Percentiles rank a stretch among this genome's conserved stretches.
Evolutionary conservation across 1,140 invertebrate species (phyloP).

Genomic region (Bombus confusus): DNA sequence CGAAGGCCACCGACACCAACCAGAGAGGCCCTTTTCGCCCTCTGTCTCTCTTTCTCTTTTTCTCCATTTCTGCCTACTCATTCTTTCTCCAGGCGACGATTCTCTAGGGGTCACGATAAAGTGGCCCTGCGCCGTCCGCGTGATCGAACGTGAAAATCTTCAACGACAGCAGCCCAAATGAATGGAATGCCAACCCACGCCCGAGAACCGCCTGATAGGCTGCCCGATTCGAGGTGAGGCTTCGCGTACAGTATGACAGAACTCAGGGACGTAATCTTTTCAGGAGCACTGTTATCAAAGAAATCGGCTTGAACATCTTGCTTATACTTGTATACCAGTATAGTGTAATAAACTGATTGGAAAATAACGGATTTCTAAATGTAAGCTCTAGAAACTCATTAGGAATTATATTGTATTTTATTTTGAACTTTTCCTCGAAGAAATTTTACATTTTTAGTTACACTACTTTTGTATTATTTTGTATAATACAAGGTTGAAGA

Average conservation of each 20-base stretch:
- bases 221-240: constrained; percentile 58
- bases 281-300: background rate
- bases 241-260: constrained; percentile 49
- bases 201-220: constrained; percentile 66
- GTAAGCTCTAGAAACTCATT: background rate
- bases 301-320: no score
- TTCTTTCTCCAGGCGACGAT: background rate
- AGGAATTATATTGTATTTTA: background rate
- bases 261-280: constrained; percentile 50
- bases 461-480: background rate
- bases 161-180: constrained; percentile 71
- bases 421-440: background rate
- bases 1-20: constrained; percentile 60
- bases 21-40: constrained; percentile 27
- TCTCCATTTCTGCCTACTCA: constrained; percentile 4
- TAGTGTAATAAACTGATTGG: background rate
- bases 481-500: no score
- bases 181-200: constrained; percentile 78
- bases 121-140: constrained; percentile 50
- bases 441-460: background rate
- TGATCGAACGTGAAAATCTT: constrained; percentile 74
- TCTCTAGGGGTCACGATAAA: constrained; percentile 48
- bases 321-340: background rate
- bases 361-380: background rate
- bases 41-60: background rate